Conservation (phyloP, 2,113 vertebrate species). For the Baryphthengus martii region DNA sequence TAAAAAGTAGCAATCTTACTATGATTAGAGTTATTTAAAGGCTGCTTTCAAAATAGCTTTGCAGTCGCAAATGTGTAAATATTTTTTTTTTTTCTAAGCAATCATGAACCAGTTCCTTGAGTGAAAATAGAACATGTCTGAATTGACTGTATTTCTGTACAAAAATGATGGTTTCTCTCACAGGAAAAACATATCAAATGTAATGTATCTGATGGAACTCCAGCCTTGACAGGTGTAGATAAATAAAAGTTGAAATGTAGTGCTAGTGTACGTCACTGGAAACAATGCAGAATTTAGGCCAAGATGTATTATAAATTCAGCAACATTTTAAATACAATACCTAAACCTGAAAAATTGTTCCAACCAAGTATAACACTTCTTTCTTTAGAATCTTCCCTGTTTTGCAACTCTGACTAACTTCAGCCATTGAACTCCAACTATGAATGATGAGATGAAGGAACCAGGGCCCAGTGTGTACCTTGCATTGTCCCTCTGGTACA, state of each 20-base stretch:
- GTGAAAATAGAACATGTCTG: slow-evolving; percentile 4
- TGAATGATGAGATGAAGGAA: background rate
- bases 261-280: background rate
- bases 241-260: background rate
- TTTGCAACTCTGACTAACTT: background rate
- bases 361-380: background rate
- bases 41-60: background rate
- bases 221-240: background rate
- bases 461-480: background rate
- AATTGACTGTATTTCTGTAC: background rate
- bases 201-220: background rate
- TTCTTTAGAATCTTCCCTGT: background rate
- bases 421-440: background rate
- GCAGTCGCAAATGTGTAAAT: slow-evolving; percentile 11
- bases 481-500: background rate
- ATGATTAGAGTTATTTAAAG: slow-evolving; percentile 10
- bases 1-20: background rate
- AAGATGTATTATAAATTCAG: background rate
- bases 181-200: slow-evolving; percentile 1
- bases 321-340: background rate
- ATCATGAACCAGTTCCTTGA: background rate
- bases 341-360: background rate
- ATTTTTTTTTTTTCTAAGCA: background rate
- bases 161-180: slow-evolving; percentile 6
- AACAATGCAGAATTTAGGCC: background rate